phyloP scores from a whole-genome alignment of 1,140 invertebrate genomes.

The Spodoptera frugiperda region DNA sequence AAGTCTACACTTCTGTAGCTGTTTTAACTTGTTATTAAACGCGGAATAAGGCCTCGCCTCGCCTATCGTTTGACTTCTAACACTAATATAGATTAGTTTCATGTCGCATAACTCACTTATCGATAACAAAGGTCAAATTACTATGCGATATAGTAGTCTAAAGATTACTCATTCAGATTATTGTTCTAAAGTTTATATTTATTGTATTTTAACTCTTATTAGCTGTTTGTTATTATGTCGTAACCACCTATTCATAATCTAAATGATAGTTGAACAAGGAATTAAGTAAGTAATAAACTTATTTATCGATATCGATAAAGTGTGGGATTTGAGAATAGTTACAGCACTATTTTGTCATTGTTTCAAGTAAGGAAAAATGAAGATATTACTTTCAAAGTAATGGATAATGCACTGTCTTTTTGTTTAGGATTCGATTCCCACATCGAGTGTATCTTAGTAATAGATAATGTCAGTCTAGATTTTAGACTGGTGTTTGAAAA shows the following conservation, averaged over 20 bases:
- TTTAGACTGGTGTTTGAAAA: too few relatives aligned
- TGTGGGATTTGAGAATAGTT: neutral
- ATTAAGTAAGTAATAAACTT: neutral
- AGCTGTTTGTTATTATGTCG: slow-evolving; percentile 3
- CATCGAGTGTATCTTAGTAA: too few relatives aligned
- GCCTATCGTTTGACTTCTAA: slow-evolving; percentile 11
- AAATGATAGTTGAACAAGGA: slow-evolving; percentile 10
- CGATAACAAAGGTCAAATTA: slow-evolving; percentile 16
- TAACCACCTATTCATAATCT: slow-evolving; percentile 22
- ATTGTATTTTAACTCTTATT: slow-evolving; percentile 26
- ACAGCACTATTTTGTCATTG: slow-evolving; percentile 11
- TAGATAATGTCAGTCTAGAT: too few relatives aligned
- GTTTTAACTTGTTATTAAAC: neutral
- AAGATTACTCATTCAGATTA: slow-evolving; percentile 11
- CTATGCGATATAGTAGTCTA: slow-evolving; percentile 9
- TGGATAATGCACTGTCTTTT: too few relatives aligned
- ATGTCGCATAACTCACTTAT: slow-evolving; percentile 15
- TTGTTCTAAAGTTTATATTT: slow-evolving; percentile 1
- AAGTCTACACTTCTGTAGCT: too few relatives aligned
- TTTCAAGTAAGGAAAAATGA: neutral
- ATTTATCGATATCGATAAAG: slow-evolving; percentile 30
- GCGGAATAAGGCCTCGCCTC: neutral
- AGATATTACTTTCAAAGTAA: slow-evolving; percentile 2
- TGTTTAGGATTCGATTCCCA: too few relatives aligned
- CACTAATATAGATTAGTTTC: slow-evolving; percentile 17